Evolutionary conservation across 2,888 invertebrate genomes (phyloP), one percentile per base, ranked within the genome.

Genomic region (Nomada hirtipes): DNA sequence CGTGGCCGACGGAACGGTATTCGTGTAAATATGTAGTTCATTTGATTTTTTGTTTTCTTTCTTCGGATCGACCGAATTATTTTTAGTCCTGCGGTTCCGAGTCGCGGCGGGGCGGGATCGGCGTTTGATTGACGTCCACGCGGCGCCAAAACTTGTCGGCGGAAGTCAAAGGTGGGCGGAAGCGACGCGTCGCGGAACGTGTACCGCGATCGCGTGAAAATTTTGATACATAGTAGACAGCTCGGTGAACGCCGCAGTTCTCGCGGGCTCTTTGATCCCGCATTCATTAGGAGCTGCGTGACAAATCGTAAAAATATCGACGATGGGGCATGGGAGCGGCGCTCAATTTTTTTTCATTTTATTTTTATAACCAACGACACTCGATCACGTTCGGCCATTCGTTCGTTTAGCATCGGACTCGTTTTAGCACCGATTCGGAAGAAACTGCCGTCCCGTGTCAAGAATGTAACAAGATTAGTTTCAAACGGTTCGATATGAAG

Each of bases 161-260:
- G 79, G 79, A 79, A 79, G 79, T 79, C 79, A 79, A 68, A 72
- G 57, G 79, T 72, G 59, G 72, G 79, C 72, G 79, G 79, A 71
- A 60, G 60, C 44, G 71, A 1, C n/a, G n/a, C n/a, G 47, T 53
- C n/a, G 26, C 60, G 26, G 26, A 18, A 61, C 4, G 23, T 36
- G 61, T 47, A 42, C 67, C 47, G 47, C 4, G 13, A 52, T 9
- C 36, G 4, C 2, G 20, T 29, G 52, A 36, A 50, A 65, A 65
- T 78, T 79, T 79, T 9, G 59, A 23, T 67, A 71, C 59, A 67
- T 71, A 18, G 44, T 71, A 23, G 20, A 20, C 23, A 1, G 10
- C 10, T 36, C 47, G 23, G 20, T 18, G 18, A 20, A 26, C n/a
- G 44, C 9, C 9, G 13, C 20, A 9, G 4, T 15, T 59, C 10